Evolutionary conservation across 2,113 vertebrate genomes (phyloP).

Genomic region (Phyllopteryx taeniolatus): DNA sequence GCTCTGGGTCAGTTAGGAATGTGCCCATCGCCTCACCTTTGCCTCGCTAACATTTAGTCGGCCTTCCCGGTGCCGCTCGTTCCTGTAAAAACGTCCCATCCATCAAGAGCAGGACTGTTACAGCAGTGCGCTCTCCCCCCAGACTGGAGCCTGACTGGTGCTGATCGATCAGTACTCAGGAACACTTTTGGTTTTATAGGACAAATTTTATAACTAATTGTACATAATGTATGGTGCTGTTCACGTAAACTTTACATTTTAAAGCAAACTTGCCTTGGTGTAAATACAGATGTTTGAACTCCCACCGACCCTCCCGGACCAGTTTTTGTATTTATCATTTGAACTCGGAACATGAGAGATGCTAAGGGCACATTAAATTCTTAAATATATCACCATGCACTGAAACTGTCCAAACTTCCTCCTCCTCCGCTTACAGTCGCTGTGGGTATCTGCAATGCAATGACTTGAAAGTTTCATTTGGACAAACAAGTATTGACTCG

Average conservation of each 20-base stretch:
- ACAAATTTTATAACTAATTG: conserved; percentile 52
- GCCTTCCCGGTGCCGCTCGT: not conserved
- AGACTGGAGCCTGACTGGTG: conserved; percentile 40
- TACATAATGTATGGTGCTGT: conserved; percentile 49
- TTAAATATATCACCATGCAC: not conserved
- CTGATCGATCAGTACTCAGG: conserved; percentile 59
- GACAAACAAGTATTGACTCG: conserved; percentile 1
- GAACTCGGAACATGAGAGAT: conserved; percentile 20
- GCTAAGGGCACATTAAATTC: conserved; percentile 14
- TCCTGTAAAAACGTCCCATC: not conserved
- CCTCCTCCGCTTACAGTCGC: not conserved
- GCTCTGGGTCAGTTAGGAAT: not conserved
- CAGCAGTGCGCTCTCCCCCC: conserved; percentile 4
- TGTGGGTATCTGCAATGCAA: not conserved
- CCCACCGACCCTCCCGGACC: not conserved
- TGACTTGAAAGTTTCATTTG: not conserved
- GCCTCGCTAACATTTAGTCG: not conserved
- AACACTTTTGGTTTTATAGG: conserved; percentile 32
- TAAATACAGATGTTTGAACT: conserved; percentile 41
- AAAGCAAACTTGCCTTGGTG: conserved; percentile 41
- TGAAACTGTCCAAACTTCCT: not conserved
- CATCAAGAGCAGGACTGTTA: conserved; percentile 20
- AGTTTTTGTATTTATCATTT: conserved; percentile 41
- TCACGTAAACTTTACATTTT: conserved; percentile 31
- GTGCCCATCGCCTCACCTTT: not conserved